Base-by-base conservation (phyloP, 2,888 invertebrate genomes). In the Pseudococcus jackbeardsleyi region DNA sequence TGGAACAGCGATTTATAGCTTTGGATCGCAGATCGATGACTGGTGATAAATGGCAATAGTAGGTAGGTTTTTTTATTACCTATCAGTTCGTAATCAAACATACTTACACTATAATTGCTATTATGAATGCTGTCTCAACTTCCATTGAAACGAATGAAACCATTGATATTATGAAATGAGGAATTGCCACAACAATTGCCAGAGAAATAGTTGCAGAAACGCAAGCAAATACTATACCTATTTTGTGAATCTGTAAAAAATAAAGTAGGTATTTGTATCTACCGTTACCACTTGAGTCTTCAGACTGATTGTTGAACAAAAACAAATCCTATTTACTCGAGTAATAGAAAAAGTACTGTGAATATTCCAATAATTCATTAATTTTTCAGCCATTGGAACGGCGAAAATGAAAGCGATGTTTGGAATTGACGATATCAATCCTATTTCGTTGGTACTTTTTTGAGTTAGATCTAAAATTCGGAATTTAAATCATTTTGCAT, bases 381-480 rank as follows among this genome's bases (percentile, higher is more conserved):
- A 6, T 12, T 8, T n/a, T 6, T 5, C 54, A 17, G 54, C 54
- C 4, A 59, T 59, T 5, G 54, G 54, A 59, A 59, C 4, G 4
- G 54, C 17, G 5, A 59, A 12, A 5, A 59, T 59, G n/a, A 17
- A 59, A 59, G 17, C n/a, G 15, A 59, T n/a, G 54, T 59, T 59
- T 11, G 54, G 54, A 17, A 59, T 59, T 17, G 54, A 59, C 8
- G 54, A 9, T n/a, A 59, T 17, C 5, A 59, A n/a, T n/a, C 54
- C 54, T 59, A 59, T 59, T 59, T 59, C 54, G n/a, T 59, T n/a
- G 54, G 54, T 59, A n/a, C 15, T n/a, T n/a, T n/a, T 59, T 59
- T 59, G 54, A 59, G 54, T 59, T 59, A 59, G 17, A 59, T 59
- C 54, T 59, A 17, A 11, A 59, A 59, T n/a, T n/a, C n/a, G n/a